A percentile compares a stretch with the other conserved stretches of the same genome.
These are phyloP conservation scores for Helicoverpa assulta DNA, from an alignment of 2,888 invertebrate species.

Conservation along the genomic window DNA sequence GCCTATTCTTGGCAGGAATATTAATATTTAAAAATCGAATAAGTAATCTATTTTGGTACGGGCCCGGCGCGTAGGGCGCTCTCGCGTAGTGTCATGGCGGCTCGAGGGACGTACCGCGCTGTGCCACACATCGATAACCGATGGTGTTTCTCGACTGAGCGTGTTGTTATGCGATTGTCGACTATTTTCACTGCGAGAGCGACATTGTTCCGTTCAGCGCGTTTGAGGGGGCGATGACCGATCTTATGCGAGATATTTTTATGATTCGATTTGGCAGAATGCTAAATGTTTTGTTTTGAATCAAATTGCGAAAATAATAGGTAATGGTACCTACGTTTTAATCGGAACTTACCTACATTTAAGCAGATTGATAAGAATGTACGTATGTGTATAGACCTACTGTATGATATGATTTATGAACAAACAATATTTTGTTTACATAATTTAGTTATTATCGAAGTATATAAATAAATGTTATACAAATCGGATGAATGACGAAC, in stretches of 20 bases:
- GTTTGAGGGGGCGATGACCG: slow-evolving; percentile 47
- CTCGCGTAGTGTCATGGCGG: slow-evolving; percentile 73
- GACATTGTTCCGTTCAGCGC: slow-evolving; percentile 36
- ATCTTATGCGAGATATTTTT: slow-evolving; percentile 34
- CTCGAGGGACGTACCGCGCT: slow-evolving; percentile 56
- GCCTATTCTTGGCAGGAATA: slow-evolving; percentile 44
- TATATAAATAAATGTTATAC: background rate
- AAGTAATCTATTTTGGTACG: slow-evolving; percentile 70
- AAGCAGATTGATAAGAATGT: too few species aligned
- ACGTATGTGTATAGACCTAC: too few species aligned
- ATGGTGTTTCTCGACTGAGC: slow-evolving; percentile 41
- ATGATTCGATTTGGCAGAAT: background rate
- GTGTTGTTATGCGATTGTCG: slow-evolving; percentile 45
- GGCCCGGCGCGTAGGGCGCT: slow-evolving; percentile 69
- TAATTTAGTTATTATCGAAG: background rate
- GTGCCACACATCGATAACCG: slow-evolving; percentile 61
- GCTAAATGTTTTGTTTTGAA: background rate
- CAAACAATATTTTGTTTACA: background rate
- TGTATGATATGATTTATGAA: background rate
- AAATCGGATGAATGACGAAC: background rate
- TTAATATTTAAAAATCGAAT: slow-evolving; percentile 57
- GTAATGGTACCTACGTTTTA: too few species aligned
- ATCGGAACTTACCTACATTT: background rate
- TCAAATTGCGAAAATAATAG: background rate
- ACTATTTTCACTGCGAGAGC: slow-evolving; percentile 38